These are phyloP conservation scores for Channa striata DNA, from an alignment of 2,797 vertebrate genomes.

Conservation along the genomic window DNA sequence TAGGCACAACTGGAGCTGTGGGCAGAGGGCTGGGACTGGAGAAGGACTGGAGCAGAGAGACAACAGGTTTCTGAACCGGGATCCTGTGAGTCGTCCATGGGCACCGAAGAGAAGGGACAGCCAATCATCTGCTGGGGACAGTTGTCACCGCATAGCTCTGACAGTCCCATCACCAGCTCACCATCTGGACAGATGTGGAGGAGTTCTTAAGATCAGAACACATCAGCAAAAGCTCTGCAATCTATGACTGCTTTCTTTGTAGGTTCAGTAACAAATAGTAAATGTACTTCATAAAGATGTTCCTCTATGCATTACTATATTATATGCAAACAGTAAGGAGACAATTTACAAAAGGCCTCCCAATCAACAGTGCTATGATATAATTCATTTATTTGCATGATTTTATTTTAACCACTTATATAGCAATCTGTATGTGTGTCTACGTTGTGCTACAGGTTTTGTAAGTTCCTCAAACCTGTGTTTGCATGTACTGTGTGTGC, in stretches of 20 bases:
- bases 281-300: neutral
- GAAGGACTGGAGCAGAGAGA: slow-evolving; percentile 46
- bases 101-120: slow-evolving; percentile 66
- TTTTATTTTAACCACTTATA: neutral
- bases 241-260: neutral
- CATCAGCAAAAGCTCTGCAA: neutral
- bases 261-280: neutral
- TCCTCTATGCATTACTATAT: neutral
- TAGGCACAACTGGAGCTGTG: slow-evolving; percentile 49
- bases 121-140: slow-evolving; percentile 70
- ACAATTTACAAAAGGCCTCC: neutral
- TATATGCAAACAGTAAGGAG: neutral
- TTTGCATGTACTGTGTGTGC: neutral
- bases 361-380: neutral
- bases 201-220: neutral
- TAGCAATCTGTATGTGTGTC: neutral
- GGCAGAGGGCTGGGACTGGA: slow-evolving; percentile 59
- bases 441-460: neutral
- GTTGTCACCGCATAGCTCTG: slow-evolving; percentile 58
- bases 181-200: slow-evolving; percentile 60
- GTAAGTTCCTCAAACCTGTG: too few relatives aligned
- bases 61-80: slow-evolving; percentile 48
- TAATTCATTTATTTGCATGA: neutral
- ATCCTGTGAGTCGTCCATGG: slow-evolving; percentile 59
- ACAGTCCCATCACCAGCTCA: slow-evolving; percentile 68